phyloP scores from a whole-genome alignment of 2,113 vertebrate genomes.

The Hyla sarda region DNA sequence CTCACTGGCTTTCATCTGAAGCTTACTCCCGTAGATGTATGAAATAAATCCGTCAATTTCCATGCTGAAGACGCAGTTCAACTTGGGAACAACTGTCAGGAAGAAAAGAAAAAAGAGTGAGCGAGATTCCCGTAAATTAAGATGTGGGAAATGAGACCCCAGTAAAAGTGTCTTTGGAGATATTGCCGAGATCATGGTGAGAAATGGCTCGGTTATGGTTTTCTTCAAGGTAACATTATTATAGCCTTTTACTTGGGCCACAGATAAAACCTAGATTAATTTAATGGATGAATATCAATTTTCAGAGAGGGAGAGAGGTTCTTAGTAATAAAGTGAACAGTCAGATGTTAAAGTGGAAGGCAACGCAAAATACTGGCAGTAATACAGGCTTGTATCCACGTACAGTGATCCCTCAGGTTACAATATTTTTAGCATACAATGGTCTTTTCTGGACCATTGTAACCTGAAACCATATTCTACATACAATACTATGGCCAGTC shows the following conservation, averaged over 20 bases:
- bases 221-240: constrained; percentile 23
- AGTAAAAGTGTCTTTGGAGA: constrained; percentile 16
- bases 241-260: neutral
- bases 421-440: too few species aligned
- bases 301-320: neutral
- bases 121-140: neutral
- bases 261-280: neutral
- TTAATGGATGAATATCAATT: neutral
- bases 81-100: constrained; percentile 88
- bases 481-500: too few species aligned
- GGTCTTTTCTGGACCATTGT: too few species aligned
- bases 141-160: constrained; percentile 28
- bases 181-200: neutral
- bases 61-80: constrained; percentile 87
- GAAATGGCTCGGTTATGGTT: neutral
- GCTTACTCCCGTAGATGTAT: constrained; percentile 92
- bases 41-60: constrained; percentile 88
- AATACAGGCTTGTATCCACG: too few species aligned
- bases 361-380: too few species aligned
- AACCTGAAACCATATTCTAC: too few species aligned
- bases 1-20: constrained; percentile 90
- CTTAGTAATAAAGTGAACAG: neutral
- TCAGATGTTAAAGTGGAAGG: neutral
- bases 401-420: too few species aligned
- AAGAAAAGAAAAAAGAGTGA: neutral